phyloP scores from a whole-genome alignment of 2,797 vertebrate species.

The Avahi laniger region DNA sequence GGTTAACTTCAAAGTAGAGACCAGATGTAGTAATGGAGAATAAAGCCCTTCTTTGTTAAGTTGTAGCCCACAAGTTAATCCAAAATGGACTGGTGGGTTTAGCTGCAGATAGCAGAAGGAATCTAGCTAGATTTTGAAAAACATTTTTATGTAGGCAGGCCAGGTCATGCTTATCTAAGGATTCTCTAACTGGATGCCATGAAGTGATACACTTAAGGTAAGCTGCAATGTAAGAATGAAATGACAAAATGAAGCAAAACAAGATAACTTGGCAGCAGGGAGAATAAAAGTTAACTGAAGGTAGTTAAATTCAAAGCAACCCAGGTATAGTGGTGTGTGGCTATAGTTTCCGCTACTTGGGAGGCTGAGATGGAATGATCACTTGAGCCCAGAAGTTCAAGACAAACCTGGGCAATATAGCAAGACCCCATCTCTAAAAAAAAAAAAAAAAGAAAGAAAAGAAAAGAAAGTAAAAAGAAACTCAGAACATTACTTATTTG shows the following conservation, averaged over 20 bases:
- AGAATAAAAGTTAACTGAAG: neutral
- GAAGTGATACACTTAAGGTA: neutral
- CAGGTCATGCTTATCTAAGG: constrained; percentile 48
- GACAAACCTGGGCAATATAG: neutral
- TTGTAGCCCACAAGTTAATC: constrained; percentile 35
- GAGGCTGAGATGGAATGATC: neutral
- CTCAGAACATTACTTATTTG: neutral
- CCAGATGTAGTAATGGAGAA: constrained; percentile 40
- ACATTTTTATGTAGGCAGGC: constrained; percentile 52
- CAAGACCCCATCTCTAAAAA: neutral
- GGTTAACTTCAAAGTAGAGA: constrained; percentile 53
- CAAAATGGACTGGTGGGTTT: constrained; percentile 47
- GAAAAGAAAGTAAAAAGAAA: neutral
- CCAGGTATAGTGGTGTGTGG: neutral
- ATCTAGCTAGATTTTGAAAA: constrained; percentile 39
- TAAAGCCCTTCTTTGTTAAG: constrained; percentile 44
- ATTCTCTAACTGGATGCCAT: constrained; percentile 38
- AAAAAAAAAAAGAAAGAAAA: neutral
- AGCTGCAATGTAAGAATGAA: neutral
- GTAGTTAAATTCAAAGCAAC: neutral
- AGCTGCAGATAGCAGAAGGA: constrained; percentile 25
- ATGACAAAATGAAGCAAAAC: neutral
- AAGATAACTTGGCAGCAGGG: neutral
- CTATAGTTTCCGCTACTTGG: neutral
- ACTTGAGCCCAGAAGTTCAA: neutral